Base-by-base conservation (phyloP, 1,140 invertebrate genomes). In the Laodelphax striatellus region DNA sequence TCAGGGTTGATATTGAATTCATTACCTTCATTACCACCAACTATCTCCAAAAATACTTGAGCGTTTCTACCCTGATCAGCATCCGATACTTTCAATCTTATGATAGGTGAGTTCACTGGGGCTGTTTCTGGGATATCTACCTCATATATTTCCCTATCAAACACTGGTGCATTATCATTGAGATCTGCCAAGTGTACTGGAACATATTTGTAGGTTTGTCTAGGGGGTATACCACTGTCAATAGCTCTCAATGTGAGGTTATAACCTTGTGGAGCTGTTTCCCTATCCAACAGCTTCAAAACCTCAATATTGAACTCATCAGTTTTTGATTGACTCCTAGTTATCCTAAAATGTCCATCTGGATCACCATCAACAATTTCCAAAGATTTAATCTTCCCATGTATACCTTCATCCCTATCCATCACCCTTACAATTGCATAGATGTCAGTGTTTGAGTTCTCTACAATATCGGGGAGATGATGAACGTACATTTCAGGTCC, bases 281-380 rank as follows among this genome's bases (percentile, higher is more conserved):
- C 87, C 16, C 89, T 74, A 69, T 92, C 88, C 31, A 93, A 73
- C 50, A 90, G 73, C 53, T 84, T 82, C 38, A 90, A 78, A 1
- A 91, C 83, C 52, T 88, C 82, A 61, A 90, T 82, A 66, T 86
- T 87, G 70, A 81, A 90, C 69, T 90, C 87, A 44, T 82, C 80
- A 1, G 75, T 70, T 59, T 81, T 78, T 22, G 66, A 57, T 0
- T 61, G 68, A 1, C 68, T 55, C 16, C 81, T 73, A 61, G 81
- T 73, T 50, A 96, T 82, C 14, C 86, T 78, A 71, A 95, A 95
- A 72, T 92, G 85, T 0, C 88, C 88, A 66, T 92, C 85, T 0
- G 89, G 85, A 72, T 94, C 92, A 0, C 92, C 92, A 52, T 88
- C 86, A 5, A 92, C 82, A 60, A 97, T 95, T 64, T 90, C 85